A percentile compares a stretch with the other conserved stretches of the same genome.
phyloP scores from a whole-genome alignment of 2,113 vertebrate genomes.

The Mionectes macconnelli region DNA sequence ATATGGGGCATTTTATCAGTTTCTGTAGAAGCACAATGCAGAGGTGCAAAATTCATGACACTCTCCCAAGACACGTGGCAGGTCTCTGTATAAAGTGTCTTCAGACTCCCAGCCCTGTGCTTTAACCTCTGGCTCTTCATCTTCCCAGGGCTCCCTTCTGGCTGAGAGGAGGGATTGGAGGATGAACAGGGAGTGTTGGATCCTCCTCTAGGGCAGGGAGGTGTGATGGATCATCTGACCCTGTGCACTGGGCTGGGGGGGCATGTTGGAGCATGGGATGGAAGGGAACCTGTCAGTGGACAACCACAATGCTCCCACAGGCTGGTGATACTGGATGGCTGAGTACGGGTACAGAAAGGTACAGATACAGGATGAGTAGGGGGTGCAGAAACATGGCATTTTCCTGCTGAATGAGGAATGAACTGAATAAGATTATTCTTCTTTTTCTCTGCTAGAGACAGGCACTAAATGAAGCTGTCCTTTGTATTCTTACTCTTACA shows the following conservation, averaged over 20 bases:
- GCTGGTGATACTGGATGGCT: not conserved
- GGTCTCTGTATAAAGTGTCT: not conserved
- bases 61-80: not conserved
- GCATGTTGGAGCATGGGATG: fast-evolving
- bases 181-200: not conserved
- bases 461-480: not conserved
- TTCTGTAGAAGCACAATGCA: not conserved
- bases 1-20: not conserved
- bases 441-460: not conserved
- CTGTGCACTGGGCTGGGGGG: fast-evolving
- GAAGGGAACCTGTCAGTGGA: not conserved
- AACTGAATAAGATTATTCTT: not conserved
- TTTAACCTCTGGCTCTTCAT: not conserved
- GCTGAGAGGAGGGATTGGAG: fast-evolving
- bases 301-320: not conserved
- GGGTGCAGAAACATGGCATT: not conserved
- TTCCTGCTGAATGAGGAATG: not conserved
- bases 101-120: not conserved
- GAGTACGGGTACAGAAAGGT: not conserved
- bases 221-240: not conserved
- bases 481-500: not conserved
- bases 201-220: not conserved
- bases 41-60: not conserved
- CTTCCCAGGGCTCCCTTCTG: fast-evolving
- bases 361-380: not conserved